Conservation (phyloP, 2,888 invertebrate genomes). For the Myopa tessellatipennis region DNA sequence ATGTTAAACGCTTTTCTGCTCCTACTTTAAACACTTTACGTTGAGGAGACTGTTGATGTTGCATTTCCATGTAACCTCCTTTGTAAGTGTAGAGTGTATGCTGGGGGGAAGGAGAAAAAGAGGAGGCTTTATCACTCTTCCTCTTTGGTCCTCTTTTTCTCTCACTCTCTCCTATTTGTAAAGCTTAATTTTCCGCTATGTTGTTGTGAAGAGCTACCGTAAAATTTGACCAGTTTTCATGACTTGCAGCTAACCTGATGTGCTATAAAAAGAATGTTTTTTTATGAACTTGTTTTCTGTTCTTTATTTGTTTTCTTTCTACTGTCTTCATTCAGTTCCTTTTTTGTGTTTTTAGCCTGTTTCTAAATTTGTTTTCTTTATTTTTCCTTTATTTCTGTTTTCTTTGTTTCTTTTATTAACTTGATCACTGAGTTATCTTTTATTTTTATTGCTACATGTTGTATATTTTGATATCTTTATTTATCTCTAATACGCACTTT, state of each 20-base stretch:
- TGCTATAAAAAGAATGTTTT: neutral
- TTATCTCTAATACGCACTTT: conserved; percentile 15
- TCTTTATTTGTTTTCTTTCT: neutral
- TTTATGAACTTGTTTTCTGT: conserved; percentile 1
- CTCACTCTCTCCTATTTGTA: neutral
- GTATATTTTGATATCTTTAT: conserved; percentile 13
- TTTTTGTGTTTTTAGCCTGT: conserved; percentile 1
- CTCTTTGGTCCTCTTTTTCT: neutral
- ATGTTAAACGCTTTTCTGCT: neutral
- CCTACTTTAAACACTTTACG: neutral
- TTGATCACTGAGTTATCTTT: conserved; percentile 44
- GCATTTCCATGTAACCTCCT: neutral
- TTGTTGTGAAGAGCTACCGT: conserved; percentile 36
- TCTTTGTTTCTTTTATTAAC: conserved; percentile 38
- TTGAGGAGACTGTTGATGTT: neutral
- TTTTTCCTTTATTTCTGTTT: conserved; percentile 18
- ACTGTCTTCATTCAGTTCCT: neutral
- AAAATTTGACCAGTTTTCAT: conserved; percentile 6
- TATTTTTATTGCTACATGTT: conserved; percentile 6
- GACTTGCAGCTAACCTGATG: conserved; percentile 25
- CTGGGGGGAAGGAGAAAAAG: too few species aligned
- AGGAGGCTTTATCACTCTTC: too few species aligned
- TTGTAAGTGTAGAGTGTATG: too few species aligned
- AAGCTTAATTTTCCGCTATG: conserved; percentile 34
- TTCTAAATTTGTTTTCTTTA: neutral